Percentiles rank a stretch among this genome's conserved stretches.
Conservation (phyloP, 1,140 invertebrate species). For the Trichoplusia ni region DNA sequence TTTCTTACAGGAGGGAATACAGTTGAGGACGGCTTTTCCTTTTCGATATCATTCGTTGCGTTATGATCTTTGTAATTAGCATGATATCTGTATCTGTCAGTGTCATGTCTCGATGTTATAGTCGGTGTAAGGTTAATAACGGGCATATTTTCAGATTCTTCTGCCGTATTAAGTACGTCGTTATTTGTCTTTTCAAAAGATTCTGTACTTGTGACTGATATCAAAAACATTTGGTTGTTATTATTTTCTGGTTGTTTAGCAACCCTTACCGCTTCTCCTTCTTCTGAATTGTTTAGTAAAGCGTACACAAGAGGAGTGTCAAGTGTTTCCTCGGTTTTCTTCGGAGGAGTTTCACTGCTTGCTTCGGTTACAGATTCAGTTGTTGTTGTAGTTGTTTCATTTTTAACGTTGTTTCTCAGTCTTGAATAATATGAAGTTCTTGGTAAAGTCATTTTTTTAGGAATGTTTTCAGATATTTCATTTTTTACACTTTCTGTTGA, state of each 20-base stretch:
- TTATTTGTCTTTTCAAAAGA: constrained; percentile 57
- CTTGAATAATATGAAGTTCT: constrained; percentile 69
- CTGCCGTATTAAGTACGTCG: constrained; percentile 47
- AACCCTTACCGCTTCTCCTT: background rate
- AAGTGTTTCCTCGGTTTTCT: constrained; percentile 56
- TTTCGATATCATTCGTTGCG: constrained; percentile 36
- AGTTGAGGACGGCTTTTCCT: constrained; percentile 42
- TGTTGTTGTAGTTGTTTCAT: constrained; percentile 41
- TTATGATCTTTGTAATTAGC: constrained; percentile 64
- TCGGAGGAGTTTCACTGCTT: constrained; percentile 42
- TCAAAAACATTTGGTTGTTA: constrained; percentile 54
- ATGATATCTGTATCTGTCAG: constrained; percentile 58
- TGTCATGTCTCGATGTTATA: constrained; percentile 47
- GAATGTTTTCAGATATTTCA: constrained; percentile 27
- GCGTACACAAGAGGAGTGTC: constrained; percentile 67
- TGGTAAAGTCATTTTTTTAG: constrained; percentile 48
- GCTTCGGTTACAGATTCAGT: constrained; percentile 36
- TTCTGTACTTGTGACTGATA: constrained; percentile 61
- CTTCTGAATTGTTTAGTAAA: constrained; percentile 47
- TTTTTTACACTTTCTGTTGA: constrained; percentile 28
- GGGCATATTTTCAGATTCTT: constrained; percentile 53
- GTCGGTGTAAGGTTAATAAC: constrained; percentile 37
- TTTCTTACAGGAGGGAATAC: constrained; percentile 60
- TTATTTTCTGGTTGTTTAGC: constrained; percentile 29
- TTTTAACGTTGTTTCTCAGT: constrained; percentile 52